Evolutionary conservation across 2,888 invertebrate genomes (phyloP), one percentile per base, ranked within the genome.

Genomic region (Caenorhabditis imperialis): DNA sequence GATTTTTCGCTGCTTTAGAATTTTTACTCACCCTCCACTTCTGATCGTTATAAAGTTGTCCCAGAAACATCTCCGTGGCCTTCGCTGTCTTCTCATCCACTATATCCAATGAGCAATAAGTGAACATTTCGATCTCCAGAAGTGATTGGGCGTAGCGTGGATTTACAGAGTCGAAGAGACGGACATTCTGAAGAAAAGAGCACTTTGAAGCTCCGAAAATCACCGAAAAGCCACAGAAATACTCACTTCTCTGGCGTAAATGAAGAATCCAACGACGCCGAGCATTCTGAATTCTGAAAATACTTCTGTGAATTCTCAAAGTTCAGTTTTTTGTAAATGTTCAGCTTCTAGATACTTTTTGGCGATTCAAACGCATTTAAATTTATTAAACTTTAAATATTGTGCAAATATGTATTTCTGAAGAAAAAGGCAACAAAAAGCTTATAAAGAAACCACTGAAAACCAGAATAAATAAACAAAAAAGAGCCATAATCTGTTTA

Each of bases 101-200:
- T 42, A 86, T 81, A 69, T 86, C 86, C 51, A 84, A 63, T 20
- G 86, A 84, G 38, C 81, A 83, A 63, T 81, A 79, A 5, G 83
- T 67, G 63, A 86, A 86, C 62, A 82, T 65, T 45, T 84, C 79
- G 20, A 82, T 73, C 42, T 85, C 85, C 35, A 77, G 67, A 22
- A 78, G 60, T n/a, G 53, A 37, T 35, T 70, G 58, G 5, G 63
- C 42, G 37, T 78, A 81, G 16, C 54, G 60, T 3, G 77, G 75
- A 35, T 76, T 76, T 18, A 82, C 62, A 23, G 76, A 67, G 33
- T 77, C 75, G 69, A 76, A 85, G 35, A 86, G 57, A 1, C 84
- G 81, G 16, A 76, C 47, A 45, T 84, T 78, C 86, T 86, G 75
- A 14, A 60, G 48, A 35, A 14, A 16, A 42, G 30, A 10, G 10